phyloP scores from a whole-genome alignment of 2,888 invertebrate genomes.

The Lasioglossum leucozonium region DNA sequence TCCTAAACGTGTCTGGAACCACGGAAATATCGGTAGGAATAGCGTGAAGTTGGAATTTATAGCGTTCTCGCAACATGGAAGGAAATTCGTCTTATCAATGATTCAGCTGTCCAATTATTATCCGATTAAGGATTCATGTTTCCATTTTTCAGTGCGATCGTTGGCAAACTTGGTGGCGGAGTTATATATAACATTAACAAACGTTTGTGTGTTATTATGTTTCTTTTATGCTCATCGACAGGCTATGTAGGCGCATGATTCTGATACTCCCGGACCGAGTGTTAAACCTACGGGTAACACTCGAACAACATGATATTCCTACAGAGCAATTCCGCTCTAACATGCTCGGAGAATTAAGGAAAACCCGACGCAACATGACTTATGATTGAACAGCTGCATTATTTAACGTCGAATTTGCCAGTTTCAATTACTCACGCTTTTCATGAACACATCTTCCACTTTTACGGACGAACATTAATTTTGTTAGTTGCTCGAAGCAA shows the following conservation, averaged over 20 bases:
- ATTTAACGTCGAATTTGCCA: neutral
- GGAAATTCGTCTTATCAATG: neutral
- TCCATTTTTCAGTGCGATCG: neutral
- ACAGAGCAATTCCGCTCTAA: slow-evolving; percentile 5
- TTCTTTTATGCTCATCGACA: neutral
- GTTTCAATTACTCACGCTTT: neutral
- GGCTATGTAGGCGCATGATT: neutral
- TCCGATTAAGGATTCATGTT: neutral
- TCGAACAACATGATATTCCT: neutral
- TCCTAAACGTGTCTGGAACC: neutral
- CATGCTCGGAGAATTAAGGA: slow-evolving; percentile 7
- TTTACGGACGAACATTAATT: too few relatives aligned
- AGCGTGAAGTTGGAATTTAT: neutral
- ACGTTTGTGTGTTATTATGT: neutral
- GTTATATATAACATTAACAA: neutral
- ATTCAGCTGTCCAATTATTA: neutral
- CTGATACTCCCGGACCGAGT: neutral
- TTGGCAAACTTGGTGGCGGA: neutral
- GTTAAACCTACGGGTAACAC: neutral
- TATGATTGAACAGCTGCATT: neutral
- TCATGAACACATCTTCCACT: neutral
- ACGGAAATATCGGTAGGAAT: neutral
- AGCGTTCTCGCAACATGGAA: neutral
- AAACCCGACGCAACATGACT: neutral
- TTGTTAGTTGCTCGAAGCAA: too few relatives aligned